Percentiles rank a stretch among this genome's conserved stretches.
These are phyloP conservation scores for Pristionchus mayeri DNA, from an alignment of 2,888 invertebrate species.

Conservation along the genomic window DNA sequence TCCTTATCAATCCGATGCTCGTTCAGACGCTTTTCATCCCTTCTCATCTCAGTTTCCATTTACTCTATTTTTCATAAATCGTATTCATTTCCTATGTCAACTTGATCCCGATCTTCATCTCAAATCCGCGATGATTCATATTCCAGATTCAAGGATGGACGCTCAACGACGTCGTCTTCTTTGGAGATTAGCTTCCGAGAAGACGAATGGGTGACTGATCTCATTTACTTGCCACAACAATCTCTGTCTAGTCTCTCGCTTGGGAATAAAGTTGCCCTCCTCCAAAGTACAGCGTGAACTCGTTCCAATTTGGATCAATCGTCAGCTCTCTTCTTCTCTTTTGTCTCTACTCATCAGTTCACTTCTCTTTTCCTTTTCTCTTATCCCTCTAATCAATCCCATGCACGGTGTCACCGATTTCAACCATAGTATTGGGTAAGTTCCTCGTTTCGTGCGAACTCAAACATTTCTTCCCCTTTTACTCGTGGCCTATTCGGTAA, in stretches of 20 bases:
- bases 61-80: too few relatives aligned
- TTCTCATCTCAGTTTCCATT: not conserved
- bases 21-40: not conserved
- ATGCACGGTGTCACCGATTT: constrained; percentile 13
- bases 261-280: not conserved
- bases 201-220: not conserved
- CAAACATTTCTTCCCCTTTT: not conserved
- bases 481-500: not conserved
- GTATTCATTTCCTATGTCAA: too few relatives aligned
- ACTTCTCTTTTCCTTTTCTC: constrained; percentile 11
- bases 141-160: not conserved
- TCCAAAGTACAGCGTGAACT: constrained; percentile 10
- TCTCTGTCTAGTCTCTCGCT: not conserved
- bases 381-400: not conserved
- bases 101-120: too few relatives aligned
- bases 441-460: not conserved
- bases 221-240: not conserved
- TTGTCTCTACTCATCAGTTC: constrained; percentile 26
- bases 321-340: constrained; percentile 31
- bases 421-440: constrained; percentile 21
- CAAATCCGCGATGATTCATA: too few relatives aligned
- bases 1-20: constrained; percentile 11
- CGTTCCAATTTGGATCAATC: constrained; percentile 41
- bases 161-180: not conserved
- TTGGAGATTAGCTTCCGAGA: not conserved